Conservation (phyloP, 2,797 vertebrate genomes). For the Morus bassanus region DNA sequence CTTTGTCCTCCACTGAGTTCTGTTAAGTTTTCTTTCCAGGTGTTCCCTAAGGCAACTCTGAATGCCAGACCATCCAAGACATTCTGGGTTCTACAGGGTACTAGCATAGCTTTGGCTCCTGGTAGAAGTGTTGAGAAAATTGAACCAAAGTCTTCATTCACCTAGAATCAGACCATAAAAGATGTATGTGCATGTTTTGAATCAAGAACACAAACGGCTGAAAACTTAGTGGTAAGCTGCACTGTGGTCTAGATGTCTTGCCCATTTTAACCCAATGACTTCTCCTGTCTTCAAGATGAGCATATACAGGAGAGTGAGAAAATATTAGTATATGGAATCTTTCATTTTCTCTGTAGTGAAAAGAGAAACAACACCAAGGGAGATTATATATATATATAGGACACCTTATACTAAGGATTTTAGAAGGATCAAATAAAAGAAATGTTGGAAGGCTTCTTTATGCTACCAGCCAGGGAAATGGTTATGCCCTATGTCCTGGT, state of each 20-base stretch:
- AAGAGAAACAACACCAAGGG: background rate
- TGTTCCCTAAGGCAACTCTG: slow-evolving; percentile 91
- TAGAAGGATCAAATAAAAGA: background rate
- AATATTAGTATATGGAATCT: background rate
- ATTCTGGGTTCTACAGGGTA: slow-evolving; percentile 77
- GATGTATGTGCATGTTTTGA: background rate
- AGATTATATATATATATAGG: background rate
- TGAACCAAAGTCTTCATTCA: slow-evolving; percentile 94
- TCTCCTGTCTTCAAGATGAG: background rate
- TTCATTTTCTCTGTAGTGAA: background rate
- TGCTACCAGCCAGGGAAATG: background rate
- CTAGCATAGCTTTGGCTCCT: slow-evolving; percentile 87
- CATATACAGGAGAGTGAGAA: background rate
- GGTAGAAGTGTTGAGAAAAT: slow-evolving; percentile 95
- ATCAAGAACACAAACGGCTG: background rate
- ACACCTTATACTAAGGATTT: background rate
- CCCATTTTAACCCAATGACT: background rate
- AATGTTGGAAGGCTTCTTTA: background rate
- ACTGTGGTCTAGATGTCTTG: accelerated
- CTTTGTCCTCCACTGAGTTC: slow-evolving; percentile 98
- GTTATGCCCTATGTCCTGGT: background rate
- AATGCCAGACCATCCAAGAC: slow-evolving; percentile 89
- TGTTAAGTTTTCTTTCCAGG: slow-evolving; percentile 96
- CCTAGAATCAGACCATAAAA: slow-evolving; percentile 75
- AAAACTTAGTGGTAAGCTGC: background rate